phyloP scores from a whole-genome alignment of 35 echinoderm and acorn worm species.

The Acanthaster planci region DNA sequence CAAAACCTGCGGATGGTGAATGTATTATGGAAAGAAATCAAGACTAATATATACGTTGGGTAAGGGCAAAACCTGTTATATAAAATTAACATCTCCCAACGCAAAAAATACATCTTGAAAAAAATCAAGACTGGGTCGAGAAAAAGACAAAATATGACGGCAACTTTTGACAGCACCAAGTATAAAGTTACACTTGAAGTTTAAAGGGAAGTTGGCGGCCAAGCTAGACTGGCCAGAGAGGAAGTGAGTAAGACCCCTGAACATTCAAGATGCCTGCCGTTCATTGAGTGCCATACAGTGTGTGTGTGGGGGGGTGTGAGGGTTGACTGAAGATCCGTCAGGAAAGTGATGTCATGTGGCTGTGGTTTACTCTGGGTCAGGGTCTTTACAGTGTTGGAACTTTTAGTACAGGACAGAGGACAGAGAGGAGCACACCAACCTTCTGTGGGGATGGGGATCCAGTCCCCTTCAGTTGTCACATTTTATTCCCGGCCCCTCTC shows the following conservation, averaged over 20 bases:
- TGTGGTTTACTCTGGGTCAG: constrained; percentile 17
- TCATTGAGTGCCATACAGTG: not conserved
- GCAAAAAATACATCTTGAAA: no score
- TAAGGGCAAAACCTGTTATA: no score
- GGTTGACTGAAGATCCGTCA: not conserved
- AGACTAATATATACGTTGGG: no score
- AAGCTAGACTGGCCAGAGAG: not conserved
- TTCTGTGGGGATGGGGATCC: no score
- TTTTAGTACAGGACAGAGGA: no score
- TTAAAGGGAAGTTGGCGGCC: constrained; percentile 13
- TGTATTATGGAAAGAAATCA: not conserved
- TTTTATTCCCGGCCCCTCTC: no score
- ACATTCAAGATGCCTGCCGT: not conserved
- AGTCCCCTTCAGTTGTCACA: no score
- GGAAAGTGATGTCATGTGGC: not conserved
- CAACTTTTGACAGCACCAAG: not conserved
- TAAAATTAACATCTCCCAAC: no score
- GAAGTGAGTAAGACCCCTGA: constrained; percentile 9
- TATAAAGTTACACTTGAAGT: not conserved
- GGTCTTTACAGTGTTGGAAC: not conserved
- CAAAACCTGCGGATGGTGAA: not conserved
- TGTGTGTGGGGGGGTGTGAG: no score
- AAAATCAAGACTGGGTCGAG: not conserved
- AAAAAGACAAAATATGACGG: not conserved
- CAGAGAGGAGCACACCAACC: no score